These are phyloP conservation scores for Zophobas atratus DNA, from an alignment of 1,140 invertebrate species.

Conservation along the genomic window DNA sequence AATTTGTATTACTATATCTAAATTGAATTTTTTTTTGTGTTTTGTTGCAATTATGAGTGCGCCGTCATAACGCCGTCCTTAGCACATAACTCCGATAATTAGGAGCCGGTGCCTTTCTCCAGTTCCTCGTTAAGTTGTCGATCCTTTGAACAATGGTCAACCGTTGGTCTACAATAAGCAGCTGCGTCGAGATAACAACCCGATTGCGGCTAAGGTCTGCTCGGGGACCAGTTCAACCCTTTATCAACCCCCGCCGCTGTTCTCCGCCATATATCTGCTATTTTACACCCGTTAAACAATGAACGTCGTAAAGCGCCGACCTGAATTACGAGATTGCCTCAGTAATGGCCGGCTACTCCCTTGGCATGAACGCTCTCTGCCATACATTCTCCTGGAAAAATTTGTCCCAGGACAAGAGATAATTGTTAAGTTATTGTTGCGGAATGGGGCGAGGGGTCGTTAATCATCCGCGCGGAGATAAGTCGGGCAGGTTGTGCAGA, in stretches of 20 bases:
- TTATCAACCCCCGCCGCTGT: constrained; percentile 48
- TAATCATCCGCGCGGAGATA: constrained; percentile 16
- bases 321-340: constrained; percentile 44
- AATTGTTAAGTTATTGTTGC: constrained; percentile 38
- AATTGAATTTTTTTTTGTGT: too few relatives aligned
- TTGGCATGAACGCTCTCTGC: not conserved
- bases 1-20: too few relatives aligned
- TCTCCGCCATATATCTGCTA: constrained; percentile 51
- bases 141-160: constrained; percentile 55
- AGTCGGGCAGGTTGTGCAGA: not conserved
- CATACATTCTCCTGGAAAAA: constrained; percentile 37
- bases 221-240: constrained; percentile 49
- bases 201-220: constrained; percentile 56
- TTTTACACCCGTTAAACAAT: constrained; percentile 48
- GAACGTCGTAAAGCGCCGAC: constrained; percentile 44
- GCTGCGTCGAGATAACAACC: constrained; percentile 55
- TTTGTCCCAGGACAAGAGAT: constrained; percentile 41
- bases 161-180: constrained; percentile 53
- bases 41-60: too few relatives aligned
- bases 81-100: constrained; percentile 53
- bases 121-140: constrained; percentile 54
- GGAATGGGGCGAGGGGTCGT: constrained; percentile 4
- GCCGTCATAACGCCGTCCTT: constrained; percentile 20
- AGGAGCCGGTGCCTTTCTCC: constrained; percentile 37
- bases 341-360: constrained; percentile 22